Evolutionary conservation across 2,113 vertebrate species (phyloP), one percentile per base, ranked within the genome.

Genomic region (Oxyruncus cristatus): DNA sequence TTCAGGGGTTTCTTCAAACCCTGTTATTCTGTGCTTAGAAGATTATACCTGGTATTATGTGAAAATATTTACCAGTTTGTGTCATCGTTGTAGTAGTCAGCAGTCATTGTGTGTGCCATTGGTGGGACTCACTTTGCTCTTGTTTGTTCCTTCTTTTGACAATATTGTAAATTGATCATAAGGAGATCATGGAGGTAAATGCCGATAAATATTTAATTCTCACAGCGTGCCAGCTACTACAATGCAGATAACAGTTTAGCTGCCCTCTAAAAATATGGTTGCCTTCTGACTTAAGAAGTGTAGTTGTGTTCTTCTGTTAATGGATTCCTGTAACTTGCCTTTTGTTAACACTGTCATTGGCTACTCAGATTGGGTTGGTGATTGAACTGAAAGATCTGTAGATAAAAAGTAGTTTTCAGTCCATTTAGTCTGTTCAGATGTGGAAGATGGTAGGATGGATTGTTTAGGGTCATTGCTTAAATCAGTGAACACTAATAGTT

Each of bases 181-280:
- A 70, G 73, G 46, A 87, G 30, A 24, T 88, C 47, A 30, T 1
- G 7, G 70, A 73, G 52, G 16, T 76, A 72, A 56, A 88, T 52
- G 49, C 44, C 90, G 55, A 70, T 88, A 42, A 68, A 90, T 67
- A 68, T 83, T 90, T 93, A 33, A 66, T 90, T 92, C 67, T 94
- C 42, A n/a, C 37, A 50, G 9, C 30, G 26, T 83, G 23, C 3
- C 14, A 74, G 68, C 72, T 86, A 23, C 30, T 46, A 5, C 1
- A 0, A 13, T 70, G 46, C 44, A 58, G 41, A 13, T 88, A 33
- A 72, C 15, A 55, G 37, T 83, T 79, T 14, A 73, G 32, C 78
- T 90, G 78, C 58, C 32, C 3, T 6, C 47, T 82, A 10, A 80
- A 85, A 77, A 41, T 46, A 30, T 0, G 0, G 9, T 50, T 92